Evolutionary conservation across 2,113 vertebrate species (phyloP).

Genomic region (Cervus canadensis): DNA sequence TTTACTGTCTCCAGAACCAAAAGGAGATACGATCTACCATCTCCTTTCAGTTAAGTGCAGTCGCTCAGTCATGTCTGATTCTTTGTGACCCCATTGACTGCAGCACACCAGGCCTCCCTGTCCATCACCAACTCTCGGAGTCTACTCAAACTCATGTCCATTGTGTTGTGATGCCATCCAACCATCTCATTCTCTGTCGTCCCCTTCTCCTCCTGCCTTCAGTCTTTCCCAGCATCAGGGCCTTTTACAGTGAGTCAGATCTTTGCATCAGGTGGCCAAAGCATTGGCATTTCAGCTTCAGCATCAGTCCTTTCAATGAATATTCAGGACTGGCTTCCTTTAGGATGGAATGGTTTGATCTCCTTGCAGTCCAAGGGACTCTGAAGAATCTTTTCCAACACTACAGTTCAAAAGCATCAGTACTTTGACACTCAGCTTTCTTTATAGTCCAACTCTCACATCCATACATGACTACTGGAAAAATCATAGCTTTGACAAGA

Average conservation of each 20-base stretch:
- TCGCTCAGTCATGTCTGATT: neutral
- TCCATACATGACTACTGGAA: neutral
- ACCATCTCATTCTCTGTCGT: neutral
- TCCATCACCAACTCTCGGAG: neutral
- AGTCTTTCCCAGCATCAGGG: neutral
- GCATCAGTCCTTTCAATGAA: neutral
- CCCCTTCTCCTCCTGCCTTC: neutral
- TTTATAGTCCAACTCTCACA: neutral
- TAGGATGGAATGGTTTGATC: neutral
- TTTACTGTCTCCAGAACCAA: neutral
- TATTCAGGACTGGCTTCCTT: neutral
- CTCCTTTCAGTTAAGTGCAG: neutral
- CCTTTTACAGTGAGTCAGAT: neutral
- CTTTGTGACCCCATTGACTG: neutral
- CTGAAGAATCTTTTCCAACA: neutral
- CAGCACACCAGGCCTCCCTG: neutral
- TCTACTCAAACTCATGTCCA: neutral
- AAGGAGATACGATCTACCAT: neutral
- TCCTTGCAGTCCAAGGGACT: neutral
- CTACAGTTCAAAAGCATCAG: neutral
- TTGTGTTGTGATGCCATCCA: neutral
- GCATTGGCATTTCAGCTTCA: neutral
- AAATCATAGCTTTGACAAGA: neutral
- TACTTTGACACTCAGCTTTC: neutral
- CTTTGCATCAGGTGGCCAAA: neutral